These are phyloP conservation scores for Pollenia labialis DNA, from an alignment of 2,888 invertebrate genomes.

Conservation along the genomic window DNA sequence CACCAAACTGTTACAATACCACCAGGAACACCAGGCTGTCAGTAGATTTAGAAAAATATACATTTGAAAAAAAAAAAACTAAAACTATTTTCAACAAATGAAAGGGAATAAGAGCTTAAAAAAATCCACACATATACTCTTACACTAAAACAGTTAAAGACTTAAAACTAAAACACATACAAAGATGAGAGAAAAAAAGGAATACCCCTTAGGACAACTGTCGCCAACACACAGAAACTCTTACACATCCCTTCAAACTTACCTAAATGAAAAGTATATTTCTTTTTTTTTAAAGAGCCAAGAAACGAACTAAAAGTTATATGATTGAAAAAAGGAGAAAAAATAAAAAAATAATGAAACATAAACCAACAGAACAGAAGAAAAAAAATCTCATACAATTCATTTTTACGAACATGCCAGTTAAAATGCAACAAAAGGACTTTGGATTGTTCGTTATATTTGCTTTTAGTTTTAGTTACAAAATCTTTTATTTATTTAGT, in stretches of 20 bases:
- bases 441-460: constrained; percentile 53
- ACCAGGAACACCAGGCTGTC: constrained; percentile 67
- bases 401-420: constrained; percentile 34
- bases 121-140: not conserved
- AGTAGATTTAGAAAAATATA: constrained; percentile 34
- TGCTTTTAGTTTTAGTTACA: constrained; percentile 63
- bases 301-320: constrained; percentile 17
- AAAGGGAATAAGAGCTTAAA: constrained; percentile 19
- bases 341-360: not conserved
- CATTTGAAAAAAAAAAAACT: constrained; percentile 10
- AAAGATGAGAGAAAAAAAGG: not conserved
- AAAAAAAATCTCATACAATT: constrained; percentile 37
- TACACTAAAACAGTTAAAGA: constrained; percentile 38
- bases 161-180: constrained; percentile 26
- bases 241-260: not conserved
- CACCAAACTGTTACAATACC: constrained; percentile 69
- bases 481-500: constrained; percentile 58
- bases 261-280: not conserved
- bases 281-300: not conserved
- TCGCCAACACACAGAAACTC: constrained; percentile 52
- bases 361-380: not conserved
- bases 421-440: constrained; percentile 53
- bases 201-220: constrained; percentile 67
- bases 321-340: constrained; percentile 25
- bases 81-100: constrained; percentile 34